Evolutionary conservation across 2,888 invertebrate species (phyloP).

Genomic region (Aplocera efformata): DNA sequence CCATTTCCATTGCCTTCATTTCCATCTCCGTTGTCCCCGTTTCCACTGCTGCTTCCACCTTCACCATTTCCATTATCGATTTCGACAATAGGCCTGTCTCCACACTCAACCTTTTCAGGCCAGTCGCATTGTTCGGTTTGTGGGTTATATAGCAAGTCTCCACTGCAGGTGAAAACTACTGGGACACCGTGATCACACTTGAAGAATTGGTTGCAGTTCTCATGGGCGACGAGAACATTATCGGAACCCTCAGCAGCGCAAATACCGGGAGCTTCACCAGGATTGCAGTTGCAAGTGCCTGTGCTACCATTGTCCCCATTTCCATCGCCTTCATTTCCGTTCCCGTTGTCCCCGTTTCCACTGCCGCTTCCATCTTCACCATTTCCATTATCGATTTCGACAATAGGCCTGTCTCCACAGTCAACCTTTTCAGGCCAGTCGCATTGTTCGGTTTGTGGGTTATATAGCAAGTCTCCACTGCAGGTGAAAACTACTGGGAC

Average conservation of each 20-base stretch:
- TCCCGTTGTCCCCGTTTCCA: conserved; percentile 3
- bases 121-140: conserved; percentile 33
- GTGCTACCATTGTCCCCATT: conserved; percentile 3
- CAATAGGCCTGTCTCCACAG: too few relatives aligned
- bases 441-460: too few relatives aligned
- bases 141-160: conserved; percentile 20
- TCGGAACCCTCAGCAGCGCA: conserved; percentile 32
- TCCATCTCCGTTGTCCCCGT: too few relatives aligned
- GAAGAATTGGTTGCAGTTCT: conserved; percentile 40
- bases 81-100: too few relatives aligned
- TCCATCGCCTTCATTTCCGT: conserved; percentile 5
- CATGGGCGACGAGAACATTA: conserved; percentile 34
- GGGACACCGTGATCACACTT: conserved; percentile 30
- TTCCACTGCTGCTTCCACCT: neutral
- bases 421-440: too few relatives aligned
- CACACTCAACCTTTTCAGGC: conserved; percentile 35
- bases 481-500: conserved; percentile 28
- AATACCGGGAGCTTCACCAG: conserved; percentile 32
- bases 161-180: conserved; percentile 17
- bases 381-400: too few relatives aligned
- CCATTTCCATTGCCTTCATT: too few relatives aligned
- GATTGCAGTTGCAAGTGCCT: conserved; percentile 21
- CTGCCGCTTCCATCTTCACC: conserved; percentile 2
- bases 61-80: too few relatives aligned
- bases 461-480: too few relatives aligned